Percentiles rank a stretch among this genome's conserved stretches.
Evolutionary conservation across 2,888 invertebrate genomes (phyloP).

Genomic region (Tetragonisca angustula): DNA sequence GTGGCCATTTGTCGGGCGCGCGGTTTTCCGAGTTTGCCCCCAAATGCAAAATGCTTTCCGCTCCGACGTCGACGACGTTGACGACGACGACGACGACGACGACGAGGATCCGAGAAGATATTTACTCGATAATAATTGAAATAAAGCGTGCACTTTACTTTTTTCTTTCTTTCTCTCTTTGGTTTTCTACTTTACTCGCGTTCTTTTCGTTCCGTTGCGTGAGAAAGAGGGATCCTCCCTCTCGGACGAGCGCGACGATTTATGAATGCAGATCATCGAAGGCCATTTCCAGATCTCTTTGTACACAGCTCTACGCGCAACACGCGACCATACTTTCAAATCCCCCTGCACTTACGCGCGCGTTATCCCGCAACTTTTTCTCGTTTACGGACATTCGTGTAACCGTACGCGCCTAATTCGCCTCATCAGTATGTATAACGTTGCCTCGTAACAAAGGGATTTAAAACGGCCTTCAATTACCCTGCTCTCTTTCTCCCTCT

Average conservation of each 20-base stretch:
- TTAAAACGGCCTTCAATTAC: slow-evolving; percentile 38
- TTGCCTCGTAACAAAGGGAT: slow-evolving; percentile 37
- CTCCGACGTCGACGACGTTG: background rate
- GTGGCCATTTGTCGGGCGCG: background rate
- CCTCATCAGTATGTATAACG: slow-evolving; percentile 46
- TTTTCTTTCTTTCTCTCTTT: no score
- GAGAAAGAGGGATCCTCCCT: background rate
- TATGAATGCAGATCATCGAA: background rate
- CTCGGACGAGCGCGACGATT: background rate
- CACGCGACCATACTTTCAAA: background rate
- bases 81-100: no score
- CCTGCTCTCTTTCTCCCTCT: background rate
- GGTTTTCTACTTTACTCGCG: background rate
- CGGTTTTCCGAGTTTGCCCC: no score
- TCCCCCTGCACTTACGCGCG: slow-evolving; percentile 8
- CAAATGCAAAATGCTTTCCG: background rate
- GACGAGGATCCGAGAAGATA: background rate
- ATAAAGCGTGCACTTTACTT: background rate
- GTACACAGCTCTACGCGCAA: background rate
- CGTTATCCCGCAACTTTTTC: slow-evolving; percentile 7
- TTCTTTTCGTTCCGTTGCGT: background rate
- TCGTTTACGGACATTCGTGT: slow-evolving; percentile 27
- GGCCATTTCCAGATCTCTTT: slow-evolving; percentile 19
- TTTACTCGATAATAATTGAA: background rate
- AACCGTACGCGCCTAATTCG: slow-evolving; percentile 33